A percentile compares a stretch with the other conserved stretches of the same genome.
These are phyloP conservation scores for Sphaeramia orbicularis DNA, from an alignment of 2,797 vertebrate genomes.

Conservation along the genomic window DNA sequence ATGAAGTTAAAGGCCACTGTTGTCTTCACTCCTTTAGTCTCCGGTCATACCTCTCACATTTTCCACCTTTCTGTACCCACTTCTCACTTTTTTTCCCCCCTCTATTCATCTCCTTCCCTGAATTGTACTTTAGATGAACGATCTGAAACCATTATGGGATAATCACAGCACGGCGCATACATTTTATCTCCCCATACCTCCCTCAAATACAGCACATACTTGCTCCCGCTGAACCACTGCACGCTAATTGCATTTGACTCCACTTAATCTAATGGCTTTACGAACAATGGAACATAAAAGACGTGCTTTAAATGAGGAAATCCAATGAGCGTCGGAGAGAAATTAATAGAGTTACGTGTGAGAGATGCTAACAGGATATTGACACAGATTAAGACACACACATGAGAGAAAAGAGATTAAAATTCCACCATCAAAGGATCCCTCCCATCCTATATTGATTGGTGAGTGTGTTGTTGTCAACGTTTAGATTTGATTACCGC, in stretches of 20 bases:
- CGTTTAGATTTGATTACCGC: slow-evolving; percentile 88
- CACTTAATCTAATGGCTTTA: slow-evolving; percentile 70
- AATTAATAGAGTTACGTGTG: slow-evolving; percentile 61
- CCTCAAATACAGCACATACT: slow-evolving; percentile 18
- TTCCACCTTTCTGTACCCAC: slow-evolving; percentile 11
- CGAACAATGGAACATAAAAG: slow-evolving; percentile 68
- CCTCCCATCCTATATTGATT: slow-evolving; percentile 81
- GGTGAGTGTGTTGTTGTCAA: slow-evolving; percentile 84
- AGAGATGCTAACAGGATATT: slow-evolving; percentile 70
- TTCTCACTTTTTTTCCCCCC: slow-evolving; percentile 30
- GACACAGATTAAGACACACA: slow-evolving; percentile 71
- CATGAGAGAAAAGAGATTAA: slow-evolving; percentile 73
- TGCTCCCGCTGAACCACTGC: slow-evolving; percentile 33
- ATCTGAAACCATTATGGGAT: slow-evolving; percentile 2
- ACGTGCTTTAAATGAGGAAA: slow-evolving; percentile 63
- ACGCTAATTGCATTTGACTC: slow-evolving; percentile 70
- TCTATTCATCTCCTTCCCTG: slow-evolving; percentile 22
- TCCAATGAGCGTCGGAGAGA: slow-evolving; percentile 54
- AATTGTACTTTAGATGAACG: slow-evolving; percentile 19
- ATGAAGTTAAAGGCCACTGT: slow-evolving; percentile 47
- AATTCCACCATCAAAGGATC: slow-evolving; percentile 77
- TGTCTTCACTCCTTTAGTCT: background rate
- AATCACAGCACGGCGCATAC: slow-evolving; percentile 11
- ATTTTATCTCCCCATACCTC: slow-evolving; percentile 8
- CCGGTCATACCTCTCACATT: slow-evolving; percentile 13